These are phyloP conservation scores for Aphyosemion australe DNA, from an alignment of 2,113 vertebrate genomes.

Conservation along the genomic window DNA sequence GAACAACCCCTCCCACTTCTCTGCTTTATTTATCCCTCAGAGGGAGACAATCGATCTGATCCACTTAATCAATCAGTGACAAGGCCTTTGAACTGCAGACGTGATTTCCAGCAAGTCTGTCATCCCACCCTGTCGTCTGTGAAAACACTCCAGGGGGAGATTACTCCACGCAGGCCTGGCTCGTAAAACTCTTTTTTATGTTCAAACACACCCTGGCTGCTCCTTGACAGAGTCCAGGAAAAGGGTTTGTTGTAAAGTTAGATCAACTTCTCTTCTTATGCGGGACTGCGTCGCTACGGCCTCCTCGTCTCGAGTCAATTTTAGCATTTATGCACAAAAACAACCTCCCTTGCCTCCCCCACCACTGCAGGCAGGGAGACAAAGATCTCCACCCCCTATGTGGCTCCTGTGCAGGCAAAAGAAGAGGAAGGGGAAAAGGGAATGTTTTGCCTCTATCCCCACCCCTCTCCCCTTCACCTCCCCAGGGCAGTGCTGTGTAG, in stretches of 20 bases:
- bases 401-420: constrained; percentile 58
- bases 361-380: constrained; percentile 29
- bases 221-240: constrained; percentile 23
- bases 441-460: constrained; percentile 66
- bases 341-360: constrained; percentile 27
- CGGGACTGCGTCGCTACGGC: background rate
- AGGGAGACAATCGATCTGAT: constrained; percentile 55
- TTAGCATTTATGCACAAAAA: constrained; percentile 28
- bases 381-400: constrained; percentile 52
- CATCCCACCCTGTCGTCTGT: constrained; percentile 63
- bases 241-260: constrained; percentile 8
- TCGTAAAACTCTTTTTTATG: constrained; percentile 69
- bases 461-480: constrained; percentile 58
- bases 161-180: constrained; percentile 51
- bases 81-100: constrained; percentile 69
- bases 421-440: constrained; percentile 64
- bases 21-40: constrained; percentile 17
- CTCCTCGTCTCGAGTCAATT: constrained; percentile 8
- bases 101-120: constrained; percentile 64
- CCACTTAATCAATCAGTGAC: constrained; percentile 63
- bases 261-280: background rate
- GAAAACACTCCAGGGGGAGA: constrained; percentile 67
- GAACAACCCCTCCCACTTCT: background rate
- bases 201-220: constrained; percentile 37
- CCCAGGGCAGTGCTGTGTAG: constrained; percentile 69